Percentiles rank a stretch among this genome's conserved stretches.
These are phyloP conservation scores for Salvelinus namaycush DNA, from an alignment of 2,113 vertebrate genomes.

Conservation along the genomic window DNA sequence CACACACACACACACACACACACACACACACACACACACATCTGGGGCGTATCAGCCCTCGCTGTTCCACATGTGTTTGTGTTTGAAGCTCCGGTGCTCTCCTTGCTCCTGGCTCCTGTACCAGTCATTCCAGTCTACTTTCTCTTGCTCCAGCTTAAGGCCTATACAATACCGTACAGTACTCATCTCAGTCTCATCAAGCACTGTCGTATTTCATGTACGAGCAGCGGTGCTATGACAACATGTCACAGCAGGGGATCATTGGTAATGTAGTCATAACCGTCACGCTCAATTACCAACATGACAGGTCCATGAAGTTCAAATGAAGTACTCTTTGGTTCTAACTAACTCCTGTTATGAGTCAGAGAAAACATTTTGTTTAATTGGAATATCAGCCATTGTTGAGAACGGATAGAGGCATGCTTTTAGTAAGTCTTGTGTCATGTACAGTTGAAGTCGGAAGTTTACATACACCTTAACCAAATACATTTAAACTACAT, in stretches of 20 bases:
- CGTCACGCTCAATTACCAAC: background rate
- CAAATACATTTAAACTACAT: too few relatives aligned
- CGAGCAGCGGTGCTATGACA: background rate
- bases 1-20: constrained; percentile 25
- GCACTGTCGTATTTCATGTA: background rate
- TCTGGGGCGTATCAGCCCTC: constrained; percentile 37
- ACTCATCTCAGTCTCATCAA: constrained; percentile 1
- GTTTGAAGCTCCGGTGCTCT: constrained; percentile 35
- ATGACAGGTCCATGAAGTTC: background rate
- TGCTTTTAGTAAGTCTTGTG: too few relatives aligned
- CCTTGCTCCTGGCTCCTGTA: constrained; percentile 9
- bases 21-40: constrained; percentile 24
- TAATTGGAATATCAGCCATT: background rate
- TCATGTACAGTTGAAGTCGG: too few relatives aligned
- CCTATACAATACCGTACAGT: background rate
- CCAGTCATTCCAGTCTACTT: constrained; percentile 5
- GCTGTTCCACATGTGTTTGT: constrained; percentile 52
- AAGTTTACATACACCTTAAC: too few relatives aligned
- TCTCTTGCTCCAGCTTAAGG: background rate
- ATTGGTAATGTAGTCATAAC: constrained; percentile 3
- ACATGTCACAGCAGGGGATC: background rate
- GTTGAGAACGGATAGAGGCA: too few relatives aligned
- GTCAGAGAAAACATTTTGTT: background rate
- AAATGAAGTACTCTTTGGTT: background rate
- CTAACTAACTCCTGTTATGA: background rate